Percentiles rank a stretch among this genome's conserved stretches.
phyloP scores from a whole-genome alignment of 2,888 invertebrate genomes.

The Euspilapteryx auroguttella region DNA sequence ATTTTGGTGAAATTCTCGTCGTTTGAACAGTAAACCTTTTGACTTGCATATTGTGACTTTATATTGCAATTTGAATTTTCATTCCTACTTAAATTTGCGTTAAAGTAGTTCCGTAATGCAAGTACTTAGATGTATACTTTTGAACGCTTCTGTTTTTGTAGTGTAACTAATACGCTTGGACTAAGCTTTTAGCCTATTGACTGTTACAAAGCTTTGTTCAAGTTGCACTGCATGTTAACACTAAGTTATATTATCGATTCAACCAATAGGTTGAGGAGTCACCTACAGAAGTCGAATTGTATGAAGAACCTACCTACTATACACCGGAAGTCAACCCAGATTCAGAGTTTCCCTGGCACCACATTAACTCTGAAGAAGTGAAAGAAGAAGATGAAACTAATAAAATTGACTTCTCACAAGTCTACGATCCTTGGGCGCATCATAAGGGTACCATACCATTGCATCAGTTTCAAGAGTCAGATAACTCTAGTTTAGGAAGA shows the following conservation, averaged over 20 bases:
- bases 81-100: no score
- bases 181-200: conserved; percentile 39
- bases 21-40: conserved; percentile 25
- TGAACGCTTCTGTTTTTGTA: no score
- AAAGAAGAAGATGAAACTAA: conserved; percentile 15
- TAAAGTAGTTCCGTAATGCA: no score
- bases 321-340: conserved; percentile 33
- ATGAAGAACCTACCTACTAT: conserved; percentile 24
- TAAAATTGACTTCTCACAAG: conserved; percentile 22
- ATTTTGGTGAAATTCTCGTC: conserved; percentile 52
- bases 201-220: conserved; percentile 28
- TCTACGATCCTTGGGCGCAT: conserved; percentile 75
- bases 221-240: conserved; percentile 38
- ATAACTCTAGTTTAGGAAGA: conserved; percentile 11
- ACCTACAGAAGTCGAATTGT: conserved; percentile 16
- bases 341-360: conserved; percentile 53
- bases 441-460: conserved; percentile 59
- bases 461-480: conserved; percentile 13
- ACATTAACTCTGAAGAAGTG: conserved; percentile 23
- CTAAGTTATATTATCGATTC: conserved; percentile 45
- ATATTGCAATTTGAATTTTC: no score
- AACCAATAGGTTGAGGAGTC: conserved; percentile 43
- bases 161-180: conserved; percentile 29
- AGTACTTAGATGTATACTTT: no score
- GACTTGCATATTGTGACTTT: no score